A percentile compares a stretch with the other conserved stretches of the same genome.
Conservation (phyloP, 2,888 invertebrate genomes). For the Drosophila cyrtoloma region DNA sequence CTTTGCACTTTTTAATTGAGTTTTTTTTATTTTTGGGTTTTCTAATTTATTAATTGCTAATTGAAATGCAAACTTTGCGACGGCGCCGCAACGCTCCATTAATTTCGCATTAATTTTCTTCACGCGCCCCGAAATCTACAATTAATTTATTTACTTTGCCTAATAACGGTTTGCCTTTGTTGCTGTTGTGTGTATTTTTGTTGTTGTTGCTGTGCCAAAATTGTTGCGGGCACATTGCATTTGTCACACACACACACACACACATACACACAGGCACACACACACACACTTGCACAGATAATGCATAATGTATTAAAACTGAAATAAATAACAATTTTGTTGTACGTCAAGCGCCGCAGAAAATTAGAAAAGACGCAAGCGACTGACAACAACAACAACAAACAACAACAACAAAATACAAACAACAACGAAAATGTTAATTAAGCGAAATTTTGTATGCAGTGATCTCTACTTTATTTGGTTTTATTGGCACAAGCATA, state of each 20-base stretch:
- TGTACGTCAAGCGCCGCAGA: conserved; percentile 62
- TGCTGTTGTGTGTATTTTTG: too few species aligned
- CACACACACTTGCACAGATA: conserved; percentile 11
- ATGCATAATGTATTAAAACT: conserved; percentile 47
- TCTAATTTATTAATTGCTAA: conserved; percentile 68
- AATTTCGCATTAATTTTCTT: conserved; percentile 79
- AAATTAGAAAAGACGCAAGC: conserved; percentile 46
- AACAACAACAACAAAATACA: not conserved
- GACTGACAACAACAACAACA: conserved; percentile 14
- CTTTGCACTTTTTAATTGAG: conserved; percentile 23
- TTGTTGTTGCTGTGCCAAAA: conserved; percentile 33
- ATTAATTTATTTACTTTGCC: conserved; percentile 74
- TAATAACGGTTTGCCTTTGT: conserved; percentile 36
- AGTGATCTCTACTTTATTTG: conserved; percentile 33
- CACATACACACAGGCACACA: conserved; percentile 10
- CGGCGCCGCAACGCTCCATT: conserved; percentile 78
- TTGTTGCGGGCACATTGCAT: conserved; percentile 49
- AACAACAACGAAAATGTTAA: conserved; percentile 34
- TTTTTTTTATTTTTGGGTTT: conserved; percentile 5
- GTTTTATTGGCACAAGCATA: not conserved
- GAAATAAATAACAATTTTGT: conserved; percentile 53
- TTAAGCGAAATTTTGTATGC: conserved; percentile 50
- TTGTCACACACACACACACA: conserved; percentile 21
- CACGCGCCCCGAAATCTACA: conserved; percentile 70
- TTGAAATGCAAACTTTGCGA: conserved; percentile 70